Base-by-base conservation (phyloP, 2,113 vertebrate genomes). In the Zapus hudsonius region DNA sequence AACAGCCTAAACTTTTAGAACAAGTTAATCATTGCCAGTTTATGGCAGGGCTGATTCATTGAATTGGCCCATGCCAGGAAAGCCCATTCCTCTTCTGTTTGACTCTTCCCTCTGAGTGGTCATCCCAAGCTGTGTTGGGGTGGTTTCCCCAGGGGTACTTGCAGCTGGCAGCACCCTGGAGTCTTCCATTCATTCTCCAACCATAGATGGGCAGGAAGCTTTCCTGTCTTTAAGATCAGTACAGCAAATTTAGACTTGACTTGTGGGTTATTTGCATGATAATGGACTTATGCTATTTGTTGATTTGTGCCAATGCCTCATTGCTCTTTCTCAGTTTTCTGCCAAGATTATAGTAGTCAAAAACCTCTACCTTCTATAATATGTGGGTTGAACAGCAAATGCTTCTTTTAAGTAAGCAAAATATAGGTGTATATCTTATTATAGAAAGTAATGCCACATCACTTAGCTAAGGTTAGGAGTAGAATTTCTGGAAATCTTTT, bases 401-500 rank as follows among this genome's bases (percentile, higher is more conserved):
- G 7, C 40, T 96, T 52, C 91, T 82, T 96, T 84, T 31, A 92
- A 94, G 66, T 95, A 95, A 95, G 31, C 5, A 1, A 89, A 93
- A 70, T 84, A 74, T 94, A 91, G 20, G 36, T 70, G 23, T 74
- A 2, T 72, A 20, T 85, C 0, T 57, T 92, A 94, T 93, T 81
- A 73, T 85, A 86, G 72, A 94, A 97, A 88, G 76, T 67, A 89
- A 29, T 82, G 7, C 79, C 82, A 15, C 59, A 64, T 89, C 22
- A 67, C 4, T 87, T 31, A 72, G 95, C 83, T 95, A 92, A 96
- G 80, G 22, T 87, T 92, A 75, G 69, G 75, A 95, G 23, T 57
- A 42, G 72, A 16, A 36, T 94, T 69, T 87, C 89, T 87, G 47
- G 36, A 95, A 92, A 73, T 96, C 27, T 93, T 96, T 96, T 90